These are phyloP conservation scores for Heteromurus nitidus DNA, from an alignment of 2,888 invertebrate genomes.

Conservation along the genomic window DNA sequence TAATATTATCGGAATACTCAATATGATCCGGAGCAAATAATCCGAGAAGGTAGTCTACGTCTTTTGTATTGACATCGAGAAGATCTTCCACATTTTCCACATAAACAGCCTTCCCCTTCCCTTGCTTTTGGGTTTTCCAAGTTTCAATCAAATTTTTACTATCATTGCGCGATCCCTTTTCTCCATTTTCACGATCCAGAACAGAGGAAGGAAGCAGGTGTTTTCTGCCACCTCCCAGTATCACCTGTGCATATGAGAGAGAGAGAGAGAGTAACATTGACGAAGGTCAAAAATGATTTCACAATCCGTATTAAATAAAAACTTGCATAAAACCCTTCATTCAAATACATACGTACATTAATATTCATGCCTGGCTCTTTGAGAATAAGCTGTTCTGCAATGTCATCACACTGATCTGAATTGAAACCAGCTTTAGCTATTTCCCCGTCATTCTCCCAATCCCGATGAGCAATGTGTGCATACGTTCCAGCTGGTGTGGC, in stretches of 20 bases:
- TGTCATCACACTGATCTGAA: slow-evolving; percentile 83
- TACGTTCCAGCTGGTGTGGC: slow-evolving; percentile 76
- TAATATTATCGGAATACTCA: slow-evolving; percentile 55
- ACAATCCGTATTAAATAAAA: background rate
- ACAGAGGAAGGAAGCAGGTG: slow-evolving; percentile 28
- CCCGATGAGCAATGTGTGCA: slow-evolving; percentile 76
- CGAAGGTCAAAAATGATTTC: too few relatives aligned
- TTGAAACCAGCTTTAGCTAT: slow-evolving; percentile 76
- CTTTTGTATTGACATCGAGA: slow-evolving; percentile 76
- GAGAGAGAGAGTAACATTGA: too few relatives aligned
- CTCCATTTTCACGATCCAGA: slow-evolving; percentile 22
- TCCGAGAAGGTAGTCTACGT: slow-evolving; percentile 83
- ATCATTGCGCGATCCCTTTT: slow-evolving; percentile 79
- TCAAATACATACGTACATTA: slow-evolving; percentile 78
- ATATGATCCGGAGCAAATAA: slow-evolving; percentile 68
- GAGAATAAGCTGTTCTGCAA: slow-evolving; percentile 87
- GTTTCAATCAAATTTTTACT: slow-evolving; percentile 81
- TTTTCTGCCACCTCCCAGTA: slow-evolving; percentile 44
- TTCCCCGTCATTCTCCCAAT: slow-evolving; percentile 87
- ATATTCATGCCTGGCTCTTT: slow-evolving; percentile 85
- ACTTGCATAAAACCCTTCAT: too few relatives aligned
- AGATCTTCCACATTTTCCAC: slow-evolving; percentile 80
- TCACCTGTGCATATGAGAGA: slow-evolving; percentile 39
- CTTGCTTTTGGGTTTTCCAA: slow-evolving; percentile 77
- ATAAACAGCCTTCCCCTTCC: slow-evolving; percentile 75